Base-by-base conservation (phyloP, 1,140 invertebrate species). In the Coboldia fuscipes region DNA sequence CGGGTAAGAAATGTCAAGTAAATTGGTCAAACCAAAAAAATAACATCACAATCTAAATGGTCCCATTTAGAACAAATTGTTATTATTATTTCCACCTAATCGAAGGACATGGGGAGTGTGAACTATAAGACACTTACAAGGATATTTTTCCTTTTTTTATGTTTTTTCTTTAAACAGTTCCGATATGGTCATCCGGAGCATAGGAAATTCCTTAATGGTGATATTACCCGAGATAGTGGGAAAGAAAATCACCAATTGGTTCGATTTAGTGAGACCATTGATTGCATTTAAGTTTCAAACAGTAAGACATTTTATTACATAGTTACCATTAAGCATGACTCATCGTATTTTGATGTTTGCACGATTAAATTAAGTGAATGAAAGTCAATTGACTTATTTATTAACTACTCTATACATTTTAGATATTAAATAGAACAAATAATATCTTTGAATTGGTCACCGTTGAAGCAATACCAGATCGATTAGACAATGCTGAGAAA, bases 401-500 rank as follows among this genome's bases (percentile, higher is more conserved):
- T 27, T 5, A 14, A 14, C 13, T 28, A 14, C 12, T 18, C 44
- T 22, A n/a, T n/a, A n/a, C n/a, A n/a, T 51, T 56, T 23, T 57
- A 94, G 88, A 90, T 96, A 45, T 61, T 92, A 37, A 82, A 85
- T 45, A 70, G 89, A 42, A 88, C 83, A 4, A 96, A 96, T 52
- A 94, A 93, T 51, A 88, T 93, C 39, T 96, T 96, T 56, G 89
- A 94, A 55, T 49, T 94, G 44, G 70, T 85, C n/a, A 85, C 85
- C 0, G 72, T 82, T 1, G 79, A 86, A 40, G 71, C 79, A 1
- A 72, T 86, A 8, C 60, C 79, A 27, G 69, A 75, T 39, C 63
- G 67, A 0, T 46, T 61, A 0, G 67, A 75, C 39, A 53, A 57
- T 24, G 63, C 65, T 34, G 42, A 55, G 10, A 60, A 63, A 3